A percentile compares a stretch with the other conserved stretches of the same genome.
Conservation (phyloP, 2,888 invertebrate species). For the Acleris laterana region DNA sequence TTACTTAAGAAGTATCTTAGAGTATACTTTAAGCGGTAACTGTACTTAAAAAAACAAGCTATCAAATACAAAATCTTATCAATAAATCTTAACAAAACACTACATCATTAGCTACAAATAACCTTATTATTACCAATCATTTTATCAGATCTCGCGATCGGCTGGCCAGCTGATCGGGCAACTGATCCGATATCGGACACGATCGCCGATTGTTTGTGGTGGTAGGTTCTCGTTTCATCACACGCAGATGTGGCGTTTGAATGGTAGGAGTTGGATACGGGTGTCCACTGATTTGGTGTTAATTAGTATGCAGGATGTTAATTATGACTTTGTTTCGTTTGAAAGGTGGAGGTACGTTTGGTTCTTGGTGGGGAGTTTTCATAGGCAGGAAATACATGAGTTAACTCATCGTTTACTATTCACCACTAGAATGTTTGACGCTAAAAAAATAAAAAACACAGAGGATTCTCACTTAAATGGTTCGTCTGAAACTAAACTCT, state of each 20-base stretch:
- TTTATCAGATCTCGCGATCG: constrained; percentile 26
- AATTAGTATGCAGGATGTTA: neutral
- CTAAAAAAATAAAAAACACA: too few relatives aligned
- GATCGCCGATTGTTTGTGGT: constrained; percentile 41
- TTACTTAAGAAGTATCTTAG: neutral
- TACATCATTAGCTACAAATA: constrained; percentile 30
- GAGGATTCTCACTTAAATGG: too few relatives aligned
- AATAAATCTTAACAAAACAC: constrained; percentile 20
- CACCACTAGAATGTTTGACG: too few relatives aligned
- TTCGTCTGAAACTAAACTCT: too few relatives aligned
- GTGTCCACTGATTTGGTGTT: neutral
- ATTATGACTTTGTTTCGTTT: too few relatives aligned
- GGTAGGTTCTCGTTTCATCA: constrained; percentile 6
- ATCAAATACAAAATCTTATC: neutral
- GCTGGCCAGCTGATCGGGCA: constrained; percentile 20
- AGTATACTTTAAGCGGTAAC: neutral
- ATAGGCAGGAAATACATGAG: too few relatives aligned
- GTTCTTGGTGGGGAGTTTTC: too few relatives aligned
- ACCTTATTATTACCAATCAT: constrained; percentile 20
- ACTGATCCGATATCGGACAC: constrained; percentile 49
- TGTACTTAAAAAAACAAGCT: neutral
- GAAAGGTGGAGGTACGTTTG: too few relatives aligned
- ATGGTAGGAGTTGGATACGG: constrained; percentile 20
- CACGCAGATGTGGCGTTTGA: constrained; percentile 11
- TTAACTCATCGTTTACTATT: too few relatives aligned